These are phyloP conservation scores for Drosophila atripex DNA, from an alignment of 2,888 invertebrate genomes.

Conservation along the genomic window DNA sequence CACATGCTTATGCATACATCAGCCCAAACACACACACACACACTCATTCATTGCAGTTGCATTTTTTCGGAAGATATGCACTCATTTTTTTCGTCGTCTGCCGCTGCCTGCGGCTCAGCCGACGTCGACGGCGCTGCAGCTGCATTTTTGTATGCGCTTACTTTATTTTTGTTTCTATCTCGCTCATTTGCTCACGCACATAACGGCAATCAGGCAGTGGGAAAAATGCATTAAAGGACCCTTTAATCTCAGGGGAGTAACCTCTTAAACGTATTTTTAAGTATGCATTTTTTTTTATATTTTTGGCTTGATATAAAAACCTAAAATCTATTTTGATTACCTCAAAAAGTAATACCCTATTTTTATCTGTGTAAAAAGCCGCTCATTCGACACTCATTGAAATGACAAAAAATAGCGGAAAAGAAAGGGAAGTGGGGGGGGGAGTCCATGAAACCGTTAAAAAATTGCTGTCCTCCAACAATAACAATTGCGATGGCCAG, in stretches of 20 bases:
- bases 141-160: constrained; percentile 53
- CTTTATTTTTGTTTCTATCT: constrained; percentile 71
- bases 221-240: constrained; percentile 22
- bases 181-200: constrained; percentile 75
- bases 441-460: constrained; percentile 48
- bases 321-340: too few species aligned
- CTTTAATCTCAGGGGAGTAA: not conserved
- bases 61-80: constrained; percentile 80
- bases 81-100: constrained; percentile 64
- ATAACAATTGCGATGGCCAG: constrained; percentile 62
- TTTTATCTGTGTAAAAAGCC: constrained; percentile 3
- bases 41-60: constrained; percentile 57
- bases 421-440: constrained; percentile 29
- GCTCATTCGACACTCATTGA: constrained; percentile 64
- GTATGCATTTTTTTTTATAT: too few species aligned
- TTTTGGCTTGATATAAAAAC: too few species aligned
- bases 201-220: constrained; percentile 63
- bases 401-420: constrained; percentile 74
- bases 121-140: constrained; percentile 35
- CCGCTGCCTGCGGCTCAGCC: constrained; percentile 47
- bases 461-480: constrained; percentile 69
- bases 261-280: too few species aligned
- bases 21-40: constrained; percentile 42
- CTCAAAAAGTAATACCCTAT: not conserved
- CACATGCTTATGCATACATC: constrained; percentile 36